These are phyloP conservation scores for Bombus terrestris DNA, from an alignment of 1,140 invertebrate species.

Conservation along the genomic window DNA sequence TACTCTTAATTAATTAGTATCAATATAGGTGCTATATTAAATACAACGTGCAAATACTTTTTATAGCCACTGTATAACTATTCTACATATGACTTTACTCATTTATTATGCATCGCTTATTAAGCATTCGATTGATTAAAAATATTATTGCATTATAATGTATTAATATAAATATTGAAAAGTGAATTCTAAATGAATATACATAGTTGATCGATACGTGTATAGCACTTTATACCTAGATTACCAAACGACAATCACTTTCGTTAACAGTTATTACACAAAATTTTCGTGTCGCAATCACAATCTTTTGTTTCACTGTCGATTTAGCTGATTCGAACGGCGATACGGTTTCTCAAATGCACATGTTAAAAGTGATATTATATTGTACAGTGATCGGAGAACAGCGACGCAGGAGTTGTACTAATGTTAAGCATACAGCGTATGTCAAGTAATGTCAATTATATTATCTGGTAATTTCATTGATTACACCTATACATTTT, in stretches of 20 bases:
- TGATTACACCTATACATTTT: slow-evolving; percentile 45
- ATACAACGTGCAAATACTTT: too few relatives aligned
- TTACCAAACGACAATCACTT: background rate
- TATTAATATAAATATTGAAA: background rate
- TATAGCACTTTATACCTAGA: background rate
- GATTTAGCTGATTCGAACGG: too few relatives aligned
- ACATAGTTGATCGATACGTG: background rate
- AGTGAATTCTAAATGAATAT: background rate
- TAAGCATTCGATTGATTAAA: too few relatives aligned
- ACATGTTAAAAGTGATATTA: background rate
- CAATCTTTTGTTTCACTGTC: background rate
- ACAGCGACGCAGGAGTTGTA: background rate
- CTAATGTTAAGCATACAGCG: slow-evolving; percentile 12
- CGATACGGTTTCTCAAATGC: background rate
- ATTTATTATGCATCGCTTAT: too few relatives aligned
- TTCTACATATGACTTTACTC: too few relatives aligned
- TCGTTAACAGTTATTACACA: background rate
- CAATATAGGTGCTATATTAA: too few relatives aligned
- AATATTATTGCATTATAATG: too few relatives aligned
- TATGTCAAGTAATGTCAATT: slow-evolving; percentile 52
- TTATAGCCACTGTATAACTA: too few relatives aligned
- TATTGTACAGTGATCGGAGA: background rate
- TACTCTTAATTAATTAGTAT: too few relatives aligned
- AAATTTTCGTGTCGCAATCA: accelerated
- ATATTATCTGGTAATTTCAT: slow-evolving; percentile 39